Percentiles rank a stretch among this genome's conserved stretches.
Conservation (phyloP, 2,797 vertebrate genomes). For the Mastacembelus armatus region DNA sequence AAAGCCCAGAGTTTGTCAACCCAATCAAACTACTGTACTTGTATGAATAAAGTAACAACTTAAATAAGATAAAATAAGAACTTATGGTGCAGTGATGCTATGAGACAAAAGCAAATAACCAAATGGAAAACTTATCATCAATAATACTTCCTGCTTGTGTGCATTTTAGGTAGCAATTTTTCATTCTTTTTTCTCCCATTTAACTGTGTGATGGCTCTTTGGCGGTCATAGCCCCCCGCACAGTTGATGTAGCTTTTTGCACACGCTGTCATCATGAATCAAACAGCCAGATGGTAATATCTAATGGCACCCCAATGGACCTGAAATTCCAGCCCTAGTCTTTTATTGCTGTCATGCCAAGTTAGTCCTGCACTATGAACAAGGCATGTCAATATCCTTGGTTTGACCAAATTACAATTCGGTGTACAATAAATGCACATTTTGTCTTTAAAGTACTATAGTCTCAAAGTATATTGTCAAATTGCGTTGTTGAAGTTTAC, state of each 20-base stretch:
- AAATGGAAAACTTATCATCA: background rate
- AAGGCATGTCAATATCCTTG: conserved; percentile 35
- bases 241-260: conserved; percentile 13
- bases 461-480: no score
- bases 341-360: conserved; percentile 59
- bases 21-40: background rate
- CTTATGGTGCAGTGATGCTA: background rate
- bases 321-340: conserved; percentile 49
- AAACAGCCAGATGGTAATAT: conserved; percentile 66
- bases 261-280: conserved; percentile 46
- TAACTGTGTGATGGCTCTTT: background rate
- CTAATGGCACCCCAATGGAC: conserved; percentile 63
- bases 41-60: no score
- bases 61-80: background rate
- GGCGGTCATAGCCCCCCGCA: conserved; percentile 8
- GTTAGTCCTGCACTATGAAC: conserved; percentile 56
- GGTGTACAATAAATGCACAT: conserved; percentile 3
- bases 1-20: background rate
- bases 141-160: background rate
- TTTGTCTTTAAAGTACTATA: conserved; percentile 1
- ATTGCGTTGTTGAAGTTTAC: no score
- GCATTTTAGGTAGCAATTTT: background rate
- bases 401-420: conserved; percentile 16
- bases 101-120: background rate
- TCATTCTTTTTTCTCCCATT: background rate